A percentile compares a stretch with the other conserved stretches of the same genome.
Conservation (phyloP, 2,113 vertebrate genomes). For the Macrotus californicus region DNA sequence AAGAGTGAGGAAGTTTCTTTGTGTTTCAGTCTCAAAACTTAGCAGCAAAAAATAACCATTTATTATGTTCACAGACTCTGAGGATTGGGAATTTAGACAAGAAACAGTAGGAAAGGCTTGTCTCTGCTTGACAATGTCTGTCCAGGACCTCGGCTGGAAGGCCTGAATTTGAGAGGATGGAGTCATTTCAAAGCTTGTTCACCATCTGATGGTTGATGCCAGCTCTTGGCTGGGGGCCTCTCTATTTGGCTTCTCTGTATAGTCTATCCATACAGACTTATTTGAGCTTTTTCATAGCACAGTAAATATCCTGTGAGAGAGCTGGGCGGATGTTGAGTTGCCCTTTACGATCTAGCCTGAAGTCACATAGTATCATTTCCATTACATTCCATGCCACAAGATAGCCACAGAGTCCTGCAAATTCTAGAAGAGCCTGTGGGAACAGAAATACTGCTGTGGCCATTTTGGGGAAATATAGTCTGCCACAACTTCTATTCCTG, state of each 20-base stretch:
- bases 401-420: background rate
- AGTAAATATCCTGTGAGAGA: background rate
- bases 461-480: background rate
- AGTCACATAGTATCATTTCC: background rate
- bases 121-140: background rate
- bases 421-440: background rate
- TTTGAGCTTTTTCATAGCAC: background rate
- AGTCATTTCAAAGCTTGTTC: background rate
- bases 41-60: background rate
- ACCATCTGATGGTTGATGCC: too few relatives aligned
- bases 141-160: background rate
- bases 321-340: background rate
- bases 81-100: background rate
- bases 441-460: background rate
- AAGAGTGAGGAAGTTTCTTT: background rate
- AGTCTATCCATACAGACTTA: background rate
- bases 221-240: background rate
- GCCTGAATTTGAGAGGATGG: background rate
- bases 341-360: background rate
- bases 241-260: background rate
- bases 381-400: background rate
- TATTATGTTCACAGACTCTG: background rate
- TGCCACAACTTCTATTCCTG: background rate
- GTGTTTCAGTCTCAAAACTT: background rate
- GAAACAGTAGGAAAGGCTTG: background rate